Percentiles rank a stretch among this genome's conserved stretches.
phyloP scores from a whole-genome alignment of 2,888 invertebrate genomes.

The Dendrolimus pini region DNA sequence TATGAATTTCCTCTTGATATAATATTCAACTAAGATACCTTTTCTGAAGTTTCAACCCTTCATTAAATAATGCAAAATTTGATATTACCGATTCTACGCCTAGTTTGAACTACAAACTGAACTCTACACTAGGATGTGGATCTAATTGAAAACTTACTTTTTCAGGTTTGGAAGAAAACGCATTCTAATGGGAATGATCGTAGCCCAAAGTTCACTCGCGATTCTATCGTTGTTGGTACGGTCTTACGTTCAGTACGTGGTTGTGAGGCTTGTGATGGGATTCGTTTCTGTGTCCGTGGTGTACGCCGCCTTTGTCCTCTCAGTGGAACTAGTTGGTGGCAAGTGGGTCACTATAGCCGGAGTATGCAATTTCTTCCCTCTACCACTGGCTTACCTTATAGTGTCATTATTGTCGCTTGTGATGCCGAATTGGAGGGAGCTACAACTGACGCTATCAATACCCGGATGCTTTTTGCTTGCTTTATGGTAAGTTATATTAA shows the following conservation, averaged over 20 bases:
- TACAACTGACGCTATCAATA: constrained; percentile 83
- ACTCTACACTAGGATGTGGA: too few species aligned
- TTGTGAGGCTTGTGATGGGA: constrained; percentile 82
- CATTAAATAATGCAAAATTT: too few species aligned
- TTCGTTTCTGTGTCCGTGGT: constrained; percentile 89
- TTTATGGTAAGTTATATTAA: constrained; percentile 75
- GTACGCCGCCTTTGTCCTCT: constrained; percentile 86
- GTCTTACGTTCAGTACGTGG: constrained; percentile 82
- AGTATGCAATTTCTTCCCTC: constrained; percentile 87
- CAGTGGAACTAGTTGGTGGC: constrained; percentile 87
- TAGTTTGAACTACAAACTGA: too few species aligned
- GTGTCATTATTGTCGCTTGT: constrained; percentile 84
- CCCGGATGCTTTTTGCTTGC: constrained; percentile 82
- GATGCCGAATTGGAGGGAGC: constrained; percentile 82
- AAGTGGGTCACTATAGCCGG: constrained; percentile 89
- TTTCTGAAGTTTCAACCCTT: too few species aligned
- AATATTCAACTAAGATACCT: too few species aligned
- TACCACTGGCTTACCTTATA: constrained; percentile 84
- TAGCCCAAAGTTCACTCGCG: constrained; percentile 82
- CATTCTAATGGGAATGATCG: constrained; percentile 82
- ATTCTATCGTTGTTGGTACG: constrained; percentile 82
- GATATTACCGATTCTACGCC: too few species aligned
- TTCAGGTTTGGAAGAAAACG: constrained; percentile 83
- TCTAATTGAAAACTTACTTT: constrained; percentile 11
- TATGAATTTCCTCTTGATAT: too few species aligned